These are phyloP conservation scores for Ceratoteleas bidentatus DNA, from an alignment of 1,140 invertebrate genomes.

Conservation along the genomic window DNA sequence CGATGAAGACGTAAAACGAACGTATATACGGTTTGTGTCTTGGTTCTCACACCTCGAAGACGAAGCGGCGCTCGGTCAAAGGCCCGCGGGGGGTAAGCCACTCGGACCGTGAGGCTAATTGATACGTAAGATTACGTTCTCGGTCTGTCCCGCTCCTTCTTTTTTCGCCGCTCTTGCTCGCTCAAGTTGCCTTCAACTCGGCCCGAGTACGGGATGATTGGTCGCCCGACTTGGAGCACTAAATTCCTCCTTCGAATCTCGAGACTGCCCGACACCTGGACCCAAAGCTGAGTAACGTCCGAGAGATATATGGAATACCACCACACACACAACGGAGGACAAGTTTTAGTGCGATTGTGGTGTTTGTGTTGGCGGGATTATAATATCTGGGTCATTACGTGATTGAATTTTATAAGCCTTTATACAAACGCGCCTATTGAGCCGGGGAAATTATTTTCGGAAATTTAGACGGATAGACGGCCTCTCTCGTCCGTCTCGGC, in stretches of 20 bases:
- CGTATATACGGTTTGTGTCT: conserved; percentile 63
- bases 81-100: conserved; percentile 81
- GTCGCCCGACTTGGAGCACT: conserved; percentile 71
- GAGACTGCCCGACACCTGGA: conserved; percentile 61
- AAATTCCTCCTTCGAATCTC: conserved; percentile 69
- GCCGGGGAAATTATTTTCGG: conserved; percentile 14
- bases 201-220: conserved; percentile 70
- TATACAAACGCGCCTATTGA: conserved; percentile 22
- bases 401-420: conserved; percentile 37
- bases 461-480: conserved; percentile 7
- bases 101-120: conserved; percentile 81
- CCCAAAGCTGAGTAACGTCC: conserved; percentile 53
- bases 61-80: conserved; percentile 80
- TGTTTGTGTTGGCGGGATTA: conserved; percentile 21
- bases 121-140: conserved; percentile 82
- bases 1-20: conserved; percentile 72
- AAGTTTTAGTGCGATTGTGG: conserved; percentile 27
- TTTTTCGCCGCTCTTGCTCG: conserved; percentile 37
- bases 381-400: conserved; percentile 47
- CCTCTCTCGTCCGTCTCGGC: background rate
- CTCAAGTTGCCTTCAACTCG: conserved; percentile 38
- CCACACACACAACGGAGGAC: background rate
- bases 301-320: conserved; percentile 22
- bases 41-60: conserved; percentile 79
- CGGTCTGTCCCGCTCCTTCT: conserved; percentile 55